These are phyloP conservation scores for Nansenia antarctica DNA, from an alignment of 2,113 vertebrate species.

Conservation along the genomic window DNA sequence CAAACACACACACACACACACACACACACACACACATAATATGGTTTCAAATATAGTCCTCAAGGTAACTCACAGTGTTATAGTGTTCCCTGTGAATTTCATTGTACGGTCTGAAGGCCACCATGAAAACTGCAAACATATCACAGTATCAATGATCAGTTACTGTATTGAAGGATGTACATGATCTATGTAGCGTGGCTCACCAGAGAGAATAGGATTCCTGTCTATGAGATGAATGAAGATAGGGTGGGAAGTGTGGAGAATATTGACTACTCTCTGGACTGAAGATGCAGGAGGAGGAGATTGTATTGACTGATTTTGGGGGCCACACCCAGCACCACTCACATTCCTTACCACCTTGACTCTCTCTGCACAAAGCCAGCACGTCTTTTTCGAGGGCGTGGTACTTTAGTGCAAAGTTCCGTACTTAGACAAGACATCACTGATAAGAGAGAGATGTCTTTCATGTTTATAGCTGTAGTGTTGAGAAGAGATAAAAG, in stretches of 20 bases:
- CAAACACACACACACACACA: too few species aligned
- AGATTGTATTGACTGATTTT: neutral
- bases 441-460: neutral
- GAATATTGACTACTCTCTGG: conserved; percentile 29
- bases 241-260: conserved; percentile 11
- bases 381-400: neutral
- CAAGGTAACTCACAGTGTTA: neutral
- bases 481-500: too few species aligned
- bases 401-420: neutral
- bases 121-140: neutral
- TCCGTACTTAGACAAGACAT: neutral
- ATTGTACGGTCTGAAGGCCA: neutral
- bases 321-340: neutral
- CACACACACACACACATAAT: too few species aligned
- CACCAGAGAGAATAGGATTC: conserved; percentile 14
- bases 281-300: conserved; percentile 9
- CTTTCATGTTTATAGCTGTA: neutral
- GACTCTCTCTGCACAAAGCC: neutral
- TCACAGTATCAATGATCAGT: neutral
- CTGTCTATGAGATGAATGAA: conserved; percentile 24
- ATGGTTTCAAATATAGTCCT: neutral
- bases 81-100: neutral
- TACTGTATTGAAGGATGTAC: neutral
- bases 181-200: neutral
- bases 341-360: neutral